These are phyloP conservation scores for Pseudoatta argentina DNA, from an alignment of 1,140 invertebrate genomes.

Conservation along the genomic window DNA sequence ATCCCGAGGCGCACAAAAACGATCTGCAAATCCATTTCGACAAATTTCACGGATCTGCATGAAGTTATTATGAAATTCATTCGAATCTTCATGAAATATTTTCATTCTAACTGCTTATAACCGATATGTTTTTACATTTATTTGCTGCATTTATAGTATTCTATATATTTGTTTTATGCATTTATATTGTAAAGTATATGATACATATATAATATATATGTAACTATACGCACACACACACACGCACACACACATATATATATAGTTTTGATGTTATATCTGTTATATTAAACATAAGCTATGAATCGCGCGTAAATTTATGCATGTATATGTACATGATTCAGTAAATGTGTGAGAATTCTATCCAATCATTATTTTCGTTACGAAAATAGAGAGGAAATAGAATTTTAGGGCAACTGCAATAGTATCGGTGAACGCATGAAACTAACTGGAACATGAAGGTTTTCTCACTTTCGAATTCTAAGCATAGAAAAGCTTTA, in stretches of 20 bases:
- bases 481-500: conserved; percentile 5
- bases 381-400: not conserved
- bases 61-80: not conserved
- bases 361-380: not conserved
- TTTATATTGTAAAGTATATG: not conserved
- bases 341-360: not conserved
- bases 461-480: conserved; percentile 18
- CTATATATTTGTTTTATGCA: not conserved
- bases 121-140: not conserved
- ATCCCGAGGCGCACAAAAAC: not conserved
- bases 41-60: not conserved
- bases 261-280: too few relatives aligned
- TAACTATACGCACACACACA: not conserved
- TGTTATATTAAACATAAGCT: not conserved
- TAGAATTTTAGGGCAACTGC: conserved; percentile 15
- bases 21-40: not conserved
- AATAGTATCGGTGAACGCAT: conserved; percentile 1
- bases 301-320: not conserved
- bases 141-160: not conserved
- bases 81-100: not conserved
- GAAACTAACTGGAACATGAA: conserved; percentile 13
- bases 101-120: not conserved
- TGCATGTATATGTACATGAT: too few relatives aligned
- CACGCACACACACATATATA: too few relatives aligned
- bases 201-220: too few relatives aligned